These are phyloP conservation scores for Rhopalosiphum maidis DNA, from an alignment of 1,140 invertebrate species.

Conservation along the genomic window DNA sequence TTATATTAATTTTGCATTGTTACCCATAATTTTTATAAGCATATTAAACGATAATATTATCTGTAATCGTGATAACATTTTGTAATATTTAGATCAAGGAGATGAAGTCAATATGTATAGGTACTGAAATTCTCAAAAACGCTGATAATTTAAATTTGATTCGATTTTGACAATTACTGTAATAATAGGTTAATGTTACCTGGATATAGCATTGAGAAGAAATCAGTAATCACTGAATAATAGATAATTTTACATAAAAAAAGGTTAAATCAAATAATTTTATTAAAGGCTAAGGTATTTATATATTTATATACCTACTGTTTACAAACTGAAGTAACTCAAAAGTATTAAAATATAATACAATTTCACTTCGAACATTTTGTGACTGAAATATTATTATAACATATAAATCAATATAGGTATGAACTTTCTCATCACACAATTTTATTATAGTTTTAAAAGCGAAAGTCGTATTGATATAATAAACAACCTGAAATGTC, in stretches of 20 bases:
- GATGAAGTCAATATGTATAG: background rate
- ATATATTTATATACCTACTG: no score
- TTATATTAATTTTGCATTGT: background rate
- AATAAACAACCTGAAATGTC: background rate
- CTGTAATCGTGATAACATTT: background rate
- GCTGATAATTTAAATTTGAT: background rate
- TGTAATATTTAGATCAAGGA: background rate
- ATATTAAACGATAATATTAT: slow-evolving; percentile 4
- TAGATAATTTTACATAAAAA: background rate
- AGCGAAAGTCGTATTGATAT: background rate
- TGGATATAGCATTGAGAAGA: background rate
- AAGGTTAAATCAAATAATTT: background rate
- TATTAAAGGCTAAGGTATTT: no score
- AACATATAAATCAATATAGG: background rate
- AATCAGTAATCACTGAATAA: slow-evolving; percentile 1
- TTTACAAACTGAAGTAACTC: no score
- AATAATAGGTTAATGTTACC: background rate
- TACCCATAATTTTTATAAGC: background rate
- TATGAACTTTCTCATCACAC: background rate
- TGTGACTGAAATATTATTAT: background rate
- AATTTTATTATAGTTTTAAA: background rate
- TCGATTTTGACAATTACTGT: slow-evolving; percentile 1
- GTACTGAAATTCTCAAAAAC: background rate
- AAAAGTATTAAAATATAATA: background rate
- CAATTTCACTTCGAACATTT: background rate